Evolutionary conservation across 2,113 vertebrate genomes (phyloP).

Genomic region (Telmatochromis brachygnathus): DNA sequence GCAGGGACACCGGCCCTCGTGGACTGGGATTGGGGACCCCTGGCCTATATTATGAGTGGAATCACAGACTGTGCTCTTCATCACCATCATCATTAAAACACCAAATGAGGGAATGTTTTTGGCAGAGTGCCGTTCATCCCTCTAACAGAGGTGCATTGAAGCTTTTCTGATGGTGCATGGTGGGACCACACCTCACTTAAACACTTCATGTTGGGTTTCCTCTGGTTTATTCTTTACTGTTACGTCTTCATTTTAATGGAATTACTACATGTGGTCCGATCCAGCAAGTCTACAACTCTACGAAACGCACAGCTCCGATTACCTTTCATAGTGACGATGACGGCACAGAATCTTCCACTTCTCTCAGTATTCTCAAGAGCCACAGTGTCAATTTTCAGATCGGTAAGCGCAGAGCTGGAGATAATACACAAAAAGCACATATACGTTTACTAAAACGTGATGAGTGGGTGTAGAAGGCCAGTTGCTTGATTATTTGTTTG

Average conservation of each 20-base stretch:
- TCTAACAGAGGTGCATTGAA: neutral
- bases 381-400: slow-evolving; percentile 68
- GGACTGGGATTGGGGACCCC: neutral
- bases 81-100: neutral
- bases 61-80: neutral
- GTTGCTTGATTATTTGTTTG: neutral
- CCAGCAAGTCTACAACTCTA: neutral
- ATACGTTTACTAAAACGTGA: neutral
- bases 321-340: slow-evolving; percentile 80
- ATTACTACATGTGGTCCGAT: neutral
- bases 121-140: neutral
- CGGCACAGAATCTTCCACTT: slow-evolving; percentile 72
- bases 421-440: neutral
- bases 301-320: neutral
- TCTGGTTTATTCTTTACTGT: neutral
- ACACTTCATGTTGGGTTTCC: neutral
- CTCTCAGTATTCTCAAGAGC: slow-evolving; percentile 66
- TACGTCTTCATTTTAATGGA: neutral
- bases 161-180: neutral
- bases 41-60: neutral
- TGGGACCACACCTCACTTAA: neutral
- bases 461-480: neutral
- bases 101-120: neutral
- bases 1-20: neutral
- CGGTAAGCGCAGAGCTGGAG: slow-evolving; percentile 75